Evolutionary conservation across 2,888 invertebrate species (phyloP), one percentile per base, ranked within the genome.

Genomic region (Blomia tropicalis): DNA sequence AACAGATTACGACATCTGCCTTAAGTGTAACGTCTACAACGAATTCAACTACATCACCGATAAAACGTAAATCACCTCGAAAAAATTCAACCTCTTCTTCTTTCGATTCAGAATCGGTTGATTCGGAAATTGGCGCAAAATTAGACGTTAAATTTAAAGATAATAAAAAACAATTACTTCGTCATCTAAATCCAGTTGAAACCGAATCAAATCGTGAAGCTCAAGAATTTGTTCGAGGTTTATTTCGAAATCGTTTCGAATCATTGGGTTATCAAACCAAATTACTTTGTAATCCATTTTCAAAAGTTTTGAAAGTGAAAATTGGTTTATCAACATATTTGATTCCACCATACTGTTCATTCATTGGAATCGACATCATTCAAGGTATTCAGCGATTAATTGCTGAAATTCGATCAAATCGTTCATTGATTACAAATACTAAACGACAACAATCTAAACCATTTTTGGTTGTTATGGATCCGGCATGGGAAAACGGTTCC

Each of bases 381-480:
- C 27, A 56, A 14, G 56, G 56, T 36, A n/a, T 56, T 22, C 11
- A 29, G 14, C 14, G 14, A 23, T 30, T 56, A 30, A 31, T n/a
- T 11, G n/a, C 14, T n/a, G 25, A 56, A n/a, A 11, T 56, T 3
- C 17, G 22, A 47, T 23, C 11, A 19, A 17, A 36, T 7, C 7
- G 7, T 7, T 36, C 36, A 17, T 4, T 30, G 32, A 17, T 19
- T 58, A 5, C 58, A 27, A 58, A 22, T 31, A 31, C n/a, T 31
- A n/a, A 19, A 23, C 22, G n/a, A n/a, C 11, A n/a, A n/a, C 11
- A 23, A 11, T 22, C 25, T n/a, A 11, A 36, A 25, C 32, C 62
- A 25, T 64, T 64, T 30, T 14, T 43, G 11, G 23, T 64, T 17
- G 31, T 64, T 2, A 61, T 64, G 22, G 64, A 64, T 54, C 64